Percentiles rank a stretch among this genome's conserved stretches.
phyloP scores from a whole-genome alignment of 2,888 invertebrate genomes.

The Phania funesta region DNA sequence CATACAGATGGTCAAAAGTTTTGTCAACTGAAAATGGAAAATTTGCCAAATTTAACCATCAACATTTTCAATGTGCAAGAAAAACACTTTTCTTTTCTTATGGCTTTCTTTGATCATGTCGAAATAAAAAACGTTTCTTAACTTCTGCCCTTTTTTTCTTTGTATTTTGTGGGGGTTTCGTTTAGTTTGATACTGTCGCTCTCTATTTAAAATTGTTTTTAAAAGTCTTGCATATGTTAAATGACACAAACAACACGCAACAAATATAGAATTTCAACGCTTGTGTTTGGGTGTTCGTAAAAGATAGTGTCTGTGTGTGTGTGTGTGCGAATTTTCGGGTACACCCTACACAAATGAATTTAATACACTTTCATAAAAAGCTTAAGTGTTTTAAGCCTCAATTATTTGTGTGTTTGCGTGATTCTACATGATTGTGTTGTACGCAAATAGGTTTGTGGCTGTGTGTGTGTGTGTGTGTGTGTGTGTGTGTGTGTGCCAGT shows the following conservation, averaged over 20 bases:
- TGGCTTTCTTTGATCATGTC: slow-evolving; percentile 13
- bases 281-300: not conserved
- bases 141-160: not conserved
- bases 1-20: not conserved
- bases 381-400: slow-evolving; percentile 29
- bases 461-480: not conserved
- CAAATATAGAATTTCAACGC: slow-evolving; percentile 3
- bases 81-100: slow-evolving; percentile 10
- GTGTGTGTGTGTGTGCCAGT: not conserved
- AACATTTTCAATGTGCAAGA: not conserved
- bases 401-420: not conserved
- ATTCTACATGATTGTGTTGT: slow-evolving; percentile 16
- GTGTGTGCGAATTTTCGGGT: not conserved
- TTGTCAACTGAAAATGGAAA: not conserved
- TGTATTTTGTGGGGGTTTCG: not conserved
- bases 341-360: slow-evolving; percentile 23
- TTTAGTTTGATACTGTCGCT: not conserved
- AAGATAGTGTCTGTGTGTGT: not conserved
- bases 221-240: slow-evolving; percentile 29
- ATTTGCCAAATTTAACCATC: slow-evolving; percentile 5
- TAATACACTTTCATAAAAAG: slow-evolving; percentile 20
- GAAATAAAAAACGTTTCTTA: slow-evolving; percentile 21
- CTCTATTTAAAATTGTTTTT: not conserved
- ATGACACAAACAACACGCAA: slow-evolving; percentile 37
- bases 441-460: not conserved